These are phyloP conservation scores for Timandra comae DNA, from an alignment of 2,888 invertebrate species.

Conservation along the genomic window DNA sequence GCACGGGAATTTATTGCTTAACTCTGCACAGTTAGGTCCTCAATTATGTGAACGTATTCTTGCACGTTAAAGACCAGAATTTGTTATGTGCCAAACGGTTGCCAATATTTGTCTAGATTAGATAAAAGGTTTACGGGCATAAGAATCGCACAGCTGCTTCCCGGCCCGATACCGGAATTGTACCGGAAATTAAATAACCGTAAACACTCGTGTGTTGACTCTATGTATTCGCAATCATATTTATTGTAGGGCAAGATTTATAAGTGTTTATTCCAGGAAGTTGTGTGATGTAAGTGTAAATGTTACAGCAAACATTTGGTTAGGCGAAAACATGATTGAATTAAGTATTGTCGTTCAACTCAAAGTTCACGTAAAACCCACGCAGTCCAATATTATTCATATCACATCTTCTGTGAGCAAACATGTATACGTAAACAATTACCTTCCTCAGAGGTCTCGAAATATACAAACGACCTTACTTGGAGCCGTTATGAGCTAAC, in stretches of 20 bases:
- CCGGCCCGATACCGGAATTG: slow-evolving; percentile 24
- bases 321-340: slow-evolving; percentile 2
- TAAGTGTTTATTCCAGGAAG: too few species aligned
- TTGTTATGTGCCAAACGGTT: slow-evolving; percentile 44
- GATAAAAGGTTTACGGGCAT: slow-evolving; percentile 44
- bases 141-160: slow-evolving; percentile 30
- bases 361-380: too few species aligned
- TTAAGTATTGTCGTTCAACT: too few species aligned
- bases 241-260: too few species aligned
- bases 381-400: too few species aligned
- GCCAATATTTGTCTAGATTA: slow-evolving; percentile 60
- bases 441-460: slow-evolving; percentile 8
- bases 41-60: slow-evolving; percentile 17
- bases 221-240: too few species aligned
- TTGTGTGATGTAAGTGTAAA: too few species aligned
- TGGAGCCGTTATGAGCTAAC: slow-evolving; percentile 28
- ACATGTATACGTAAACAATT: slow-evolving; percentile 11
- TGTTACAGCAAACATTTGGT: too few species aligned
- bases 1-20: slow-evolving; percentile 27
- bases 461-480: slow-evolving; percentile 21
- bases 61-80: slow-evolving; percentile 30
- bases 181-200: slow-evolving; percentile 14
- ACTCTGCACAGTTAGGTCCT: slow-evolving; percentile 22
- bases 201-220: slow-evolving; percentile 7
- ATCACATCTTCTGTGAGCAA: slow-evolving; percentile 12